phyloP scores from a whole-genome alignment of 2,797 vertebrate species.

The Thamnophis elegans region DNA sequence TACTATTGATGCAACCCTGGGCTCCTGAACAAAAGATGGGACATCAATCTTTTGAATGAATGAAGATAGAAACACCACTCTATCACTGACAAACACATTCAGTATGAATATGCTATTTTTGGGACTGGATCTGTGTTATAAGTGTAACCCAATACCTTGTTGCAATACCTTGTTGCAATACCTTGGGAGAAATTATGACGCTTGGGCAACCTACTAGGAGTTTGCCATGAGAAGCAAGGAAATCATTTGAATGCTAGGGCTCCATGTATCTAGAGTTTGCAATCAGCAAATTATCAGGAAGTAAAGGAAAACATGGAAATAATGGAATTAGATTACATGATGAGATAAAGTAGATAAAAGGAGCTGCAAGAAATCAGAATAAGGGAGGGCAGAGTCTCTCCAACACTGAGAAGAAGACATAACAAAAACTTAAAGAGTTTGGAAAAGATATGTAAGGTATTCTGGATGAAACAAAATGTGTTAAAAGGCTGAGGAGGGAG shows the following conservation, averaged over 20 bases:
- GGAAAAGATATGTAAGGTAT: background rate
- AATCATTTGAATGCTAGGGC: background rate
- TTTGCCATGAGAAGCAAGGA: background rate
- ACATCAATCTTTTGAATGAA: background rate
- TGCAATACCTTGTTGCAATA: background rate
- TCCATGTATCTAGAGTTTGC: background rate
- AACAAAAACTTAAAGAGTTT: background rate
- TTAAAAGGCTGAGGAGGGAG: background rate
- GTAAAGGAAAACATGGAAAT: background rate
- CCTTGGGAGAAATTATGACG: background rate
- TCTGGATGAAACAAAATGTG: background rate
- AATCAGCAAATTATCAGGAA: background rate
- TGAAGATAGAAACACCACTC: background rate
- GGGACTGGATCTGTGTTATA: background rate
- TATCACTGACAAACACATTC: background rate
- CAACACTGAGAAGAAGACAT: background rate
- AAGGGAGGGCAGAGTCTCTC: background rate
- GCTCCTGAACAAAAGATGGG: background rate
- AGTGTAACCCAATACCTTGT: background rate
- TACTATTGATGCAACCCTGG: background rate
- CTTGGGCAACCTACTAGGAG: background rate
- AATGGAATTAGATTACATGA: background rate
- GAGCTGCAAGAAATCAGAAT: background rate
- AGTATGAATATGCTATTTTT: background rate
- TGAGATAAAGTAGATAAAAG: background rate